Evolutionary conservation across 2,113 vertebrate genomes (phyloP).

Genomic region (Ceyx margarethae): DNA sequence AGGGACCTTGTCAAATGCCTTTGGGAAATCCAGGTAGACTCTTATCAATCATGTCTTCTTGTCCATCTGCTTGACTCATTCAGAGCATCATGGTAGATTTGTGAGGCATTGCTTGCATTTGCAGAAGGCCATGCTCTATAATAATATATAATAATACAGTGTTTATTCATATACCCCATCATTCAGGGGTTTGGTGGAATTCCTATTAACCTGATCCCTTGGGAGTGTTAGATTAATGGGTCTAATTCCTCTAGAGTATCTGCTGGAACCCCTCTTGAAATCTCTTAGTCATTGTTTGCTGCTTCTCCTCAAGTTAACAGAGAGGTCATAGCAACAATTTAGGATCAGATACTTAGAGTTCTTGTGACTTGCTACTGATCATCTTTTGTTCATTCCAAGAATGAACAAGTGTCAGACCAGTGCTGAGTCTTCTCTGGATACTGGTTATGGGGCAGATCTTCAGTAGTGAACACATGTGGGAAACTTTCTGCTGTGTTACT

Average conservation of each 20-base stretch:
- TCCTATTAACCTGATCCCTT: background rate
- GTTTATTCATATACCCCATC: background rate
- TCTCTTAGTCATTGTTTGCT: background rate
- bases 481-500: background rate
- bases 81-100: background rate
- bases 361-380: background rate
- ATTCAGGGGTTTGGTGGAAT: background rate
- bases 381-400: background rate
- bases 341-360: background rate
- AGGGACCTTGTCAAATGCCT: slow-evolving; percentile 42
- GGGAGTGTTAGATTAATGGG: background rate
- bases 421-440: background rate
- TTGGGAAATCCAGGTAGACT: slow-evolving; percentile 35
- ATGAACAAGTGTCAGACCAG: background rate
- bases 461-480: background rate
- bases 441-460: background rate
- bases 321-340: background rate
- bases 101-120: background rate
- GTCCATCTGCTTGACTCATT: background rate
- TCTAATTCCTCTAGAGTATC: background rate
- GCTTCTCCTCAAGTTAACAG: background rate
- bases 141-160: fast-evolving
- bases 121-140: background rate
- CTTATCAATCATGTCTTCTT: background rate
- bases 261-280: background rate